Conservation (phyloP, 2,797 vertebrate species). For the Sebastolobus alascanus region DNA sequence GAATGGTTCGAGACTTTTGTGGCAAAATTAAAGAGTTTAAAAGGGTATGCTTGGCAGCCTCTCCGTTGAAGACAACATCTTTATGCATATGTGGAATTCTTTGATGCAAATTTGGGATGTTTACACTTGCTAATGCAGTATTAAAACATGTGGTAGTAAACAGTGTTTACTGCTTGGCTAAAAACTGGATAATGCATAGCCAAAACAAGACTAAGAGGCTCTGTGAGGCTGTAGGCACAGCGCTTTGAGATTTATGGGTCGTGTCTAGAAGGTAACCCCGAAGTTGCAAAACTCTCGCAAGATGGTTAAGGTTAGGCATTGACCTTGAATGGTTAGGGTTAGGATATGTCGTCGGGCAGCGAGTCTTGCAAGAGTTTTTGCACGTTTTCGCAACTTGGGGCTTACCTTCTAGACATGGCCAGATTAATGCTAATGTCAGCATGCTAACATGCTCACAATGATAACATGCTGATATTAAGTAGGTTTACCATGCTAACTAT, state of each 20-base stretch:
- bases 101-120: neutral
- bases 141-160: neutral
- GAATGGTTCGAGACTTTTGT: neutral
- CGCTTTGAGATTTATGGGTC: neutral
- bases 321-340: no score
- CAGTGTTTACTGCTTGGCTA: neutral
- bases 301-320: no score
- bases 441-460: constrained; percentile 3
- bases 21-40: neutral
- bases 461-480: neutral
- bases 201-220: neutral
- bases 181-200: neutral
- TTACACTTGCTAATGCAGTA: neutral
- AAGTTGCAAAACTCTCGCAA: no score
- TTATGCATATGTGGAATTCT: neutral
- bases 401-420: no score
- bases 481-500: neutral
- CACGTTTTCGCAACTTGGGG: no score
- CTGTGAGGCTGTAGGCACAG: neutral
- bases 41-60: neutral
- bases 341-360: no score
- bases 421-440: neutral
- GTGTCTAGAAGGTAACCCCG: no score
- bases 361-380: no score
- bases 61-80: neutral